Evolutionary conservation across 1,140 invertebrate species (phyloP).

Genomic region (Polypedilum vanderplanki): DNA sequence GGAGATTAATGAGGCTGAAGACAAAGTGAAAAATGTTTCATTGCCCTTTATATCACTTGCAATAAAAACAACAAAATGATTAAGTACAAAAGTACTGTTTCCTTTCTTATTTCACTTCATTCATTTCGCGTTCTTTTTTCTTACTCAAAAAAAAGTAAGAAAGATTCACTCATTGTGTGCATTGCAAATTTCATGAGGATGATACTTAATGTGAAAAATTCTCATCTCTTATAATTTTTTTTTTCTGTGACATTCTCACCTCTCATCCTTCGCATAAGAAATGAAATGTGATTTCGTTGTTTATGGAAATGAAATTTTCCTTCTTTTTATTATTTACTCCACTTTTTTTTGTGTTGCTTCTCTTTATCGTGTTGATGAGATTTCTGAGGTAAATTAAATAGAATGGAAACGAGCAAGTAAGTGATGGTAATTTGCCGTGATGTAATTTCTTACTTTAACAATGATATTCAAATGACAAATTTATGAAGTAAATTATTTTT

Average conservation of each 20-base stretch:
- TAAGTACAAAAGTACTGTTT: conserved; percentile 20
- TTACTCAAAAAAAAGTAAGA: neutral
- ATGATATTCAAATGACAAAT: too few relatives aligned
- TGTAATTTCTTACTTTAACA: neutral
- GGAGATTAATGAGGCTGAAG: conserved; percentile 22
- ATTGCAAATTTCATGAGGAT: neutral
- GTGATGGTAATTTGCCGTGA: conserved; percentile 5
- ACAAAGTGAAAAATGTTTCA: conserved; percentile 25
- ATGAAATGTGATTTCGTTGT: conserved; percentile 18
- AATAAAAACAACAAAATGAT: conserved; percentile 29
- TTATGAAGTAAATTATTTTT: too few relatives aligned
- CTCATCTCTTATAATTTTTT: neutral
- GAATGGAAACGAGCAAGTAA: neutral
- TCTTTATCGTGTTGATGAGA: conserved; percentile 11
- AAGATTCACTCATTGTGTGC: neutral
- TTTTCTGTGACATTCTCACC: conserved; percentile 4
- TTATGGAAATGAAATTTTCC: conserved; percentile 13
- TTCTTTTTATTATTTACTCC: neutral
- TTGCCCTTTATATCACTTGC: conserved; percentile 27
- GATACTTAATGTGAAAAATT: conserved; percentile 8
- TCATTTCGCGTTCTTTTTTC: neutral
- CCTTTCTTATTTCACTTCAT: neutral
- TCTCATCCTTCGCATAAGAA: neutral
- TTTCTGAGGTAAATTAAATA: neutral
- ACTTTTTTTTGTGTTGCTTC: neutral